Percentiles rank a stretch among this genome's conserved stretches.
Conservation (phyloP, 1,140 invertebrate genomes). For the Cydia splendana region DNA sequence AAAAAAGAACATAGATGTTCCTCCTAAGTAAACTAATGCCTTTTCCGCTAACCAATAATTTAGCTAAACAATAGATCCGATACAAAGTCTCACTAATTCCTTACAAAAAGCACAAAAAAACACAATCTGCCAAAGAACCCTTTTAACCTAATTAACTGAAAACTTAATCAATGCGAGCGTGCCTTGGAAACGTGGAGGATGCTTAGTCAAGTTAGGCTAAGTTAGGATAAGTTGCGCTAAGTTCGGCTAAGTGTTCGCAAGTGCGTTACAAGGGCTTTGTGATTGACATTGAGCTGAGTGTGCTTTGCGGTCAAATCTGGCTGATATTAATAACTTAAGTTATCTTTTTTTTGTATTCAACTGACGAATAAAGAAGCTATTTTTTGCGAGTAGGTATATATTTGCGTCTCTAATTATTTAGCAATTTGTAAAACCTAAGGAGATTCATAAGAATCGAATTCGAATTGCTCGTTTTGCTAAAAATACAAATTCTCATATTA, state of each 20-base stretch:
- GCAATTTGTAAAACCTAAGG: too few relatives aligned
- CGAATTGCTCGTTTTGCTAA: too few relatives aligned
- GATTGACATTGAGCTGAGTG: neutral
- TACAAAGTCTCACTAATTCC: neutral
- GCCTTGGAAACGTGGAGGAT: neutral
- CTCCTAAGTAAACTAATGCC: neutral
- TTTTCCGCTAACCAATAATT: neutral
- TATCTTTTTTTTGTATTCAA: too few relatives aligned
- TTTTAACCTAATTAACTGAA: constrained; percentile 12
- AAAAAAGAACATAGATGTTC: neutral
- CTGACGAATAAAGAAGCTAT: too few relatives aligned
- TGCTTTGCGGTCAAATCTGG: neutral
- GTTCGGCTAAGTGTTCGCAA: constrained; percentile 4
- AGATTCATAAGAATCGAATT: too few relatives aligned
- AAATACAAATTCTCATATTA: too few relatives aligned
- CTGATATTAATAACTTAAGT: too few relatives aligned
- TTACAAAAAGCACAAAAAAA: neutral
- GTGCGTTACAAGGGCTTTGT: constrained; percentile 3
- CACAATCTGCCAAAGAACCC: neutral
- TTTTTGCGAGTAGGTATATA: too few relatives aligned
- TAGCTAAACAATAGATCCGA: neutral
- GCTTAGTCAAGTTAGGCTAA: neutral
- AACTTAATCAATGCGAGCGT: neutral
- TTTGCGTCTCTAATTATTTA: too few relatives aligned
- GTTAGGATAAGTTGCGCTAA: neutral